Conservation (phyloP, 2,797 vertebrate genomes). For the Sebastes taczanowskii region DNA sequence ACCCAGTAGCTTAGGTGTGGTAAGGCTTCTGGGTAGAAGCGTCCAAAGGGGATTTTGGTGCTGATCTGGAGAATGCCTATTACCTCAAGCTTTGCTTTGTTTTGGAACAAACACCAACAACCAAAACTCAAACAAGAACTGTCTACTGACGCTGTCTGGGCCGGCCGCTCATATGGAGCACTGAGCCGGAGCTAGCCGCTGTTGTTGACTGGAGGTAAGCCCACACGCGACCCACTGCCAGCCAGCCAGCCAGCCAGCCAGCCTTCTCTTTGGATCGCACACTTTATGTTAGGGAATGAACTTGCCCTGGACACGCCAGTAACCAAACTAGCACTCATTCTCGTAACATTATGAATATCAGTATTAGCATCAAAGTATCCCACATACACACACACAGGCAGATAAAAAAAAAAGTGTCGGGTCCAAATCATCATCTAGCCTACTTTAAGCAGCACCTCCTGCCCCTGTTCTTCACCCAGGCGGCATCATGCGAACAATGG, state of each 20-base stretch:
- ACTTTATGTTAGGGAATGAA: neutral
- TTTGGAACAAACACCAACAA: neutral
- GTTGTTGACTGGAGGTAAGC: neutral
- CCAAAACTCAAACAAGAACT: neutral
- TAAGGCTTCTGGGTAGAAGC: neutral
- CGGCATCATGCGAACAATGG: constrained; percentile 87
- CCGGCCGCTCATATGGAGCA: neutral
- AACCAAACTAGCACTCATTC: neutral
- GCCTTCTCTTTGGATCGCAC: neutral
- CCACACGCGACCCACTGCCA: neutral
- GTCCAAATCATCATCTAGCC: constrained; percentile 64
- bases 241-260: neutral
- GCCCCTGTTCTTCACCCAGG: constrained; percentile 75
- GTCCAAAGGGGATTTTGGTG: neutral
- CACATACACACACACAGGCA: constrained; percentile 6
- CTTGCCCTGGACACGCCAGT: neutral
- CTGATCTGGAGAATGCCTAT: neutral
- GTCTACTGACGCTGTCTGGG: neutral
- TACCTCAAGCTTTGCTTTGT: neutral
- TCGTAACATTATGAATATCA: neutral
- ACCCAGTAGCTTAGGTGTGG: neutral
- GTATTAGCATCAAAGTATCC: neutral
- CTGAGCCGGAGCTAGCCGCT: neutral
- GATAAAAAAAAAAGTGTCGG: constrained; percentile 28
- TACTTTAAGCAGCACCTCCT: constrained; percentile 80